Percentiles rank a stretch among this genome's conserved stretches.
phyloP scores from a whole-genome alignment of 2,797 vertebrate species.

The Rhyacichthys aspro region DNA sequence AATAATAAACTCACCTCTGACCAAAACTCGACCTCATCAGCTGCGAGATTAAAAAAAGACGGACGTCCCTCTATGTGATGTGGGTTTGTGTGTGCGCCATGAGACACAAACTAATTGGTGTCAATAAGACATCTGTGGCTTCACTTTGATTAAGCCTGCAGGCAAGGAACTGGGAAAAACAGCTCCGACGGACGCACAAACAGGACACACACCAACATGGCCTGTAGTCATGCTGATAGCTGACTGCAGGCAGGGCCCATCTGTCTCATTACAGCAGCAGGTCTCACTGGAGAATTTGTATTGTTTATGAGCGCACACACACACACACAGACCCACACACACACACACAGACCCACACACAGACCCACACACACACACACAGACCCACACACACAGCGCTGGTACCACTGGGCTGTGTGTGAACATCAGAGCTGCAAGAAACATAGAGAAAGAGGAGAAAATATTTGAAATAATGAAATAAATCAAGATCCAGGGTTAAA shows the following conservation, averaged over 20 bases:
- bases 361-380: constrained; percentile 18
- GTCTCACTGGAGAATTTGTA: constrained; percentile 64
- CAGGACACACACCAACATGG: constrained; percentile 39
- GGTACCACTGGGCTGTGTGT: constrained; percentile 6
- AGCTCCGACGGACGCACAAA: constrained; percentile 32
- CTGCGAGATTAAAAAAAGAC: constrained; percentile 16
- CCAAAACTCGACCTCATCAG: constrained; percentile 21
- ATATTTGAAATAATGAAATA: constrained; percentile 34
- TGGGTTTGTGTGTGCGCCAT: constrained; percentile 26
- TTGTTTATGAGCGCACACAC: constrained; percentile 59
- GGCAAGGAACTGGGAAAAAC: constrained; percentile 64
- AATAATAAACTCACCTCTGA: constrained; percentile 8
- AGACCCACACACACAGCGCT: constrained; percentile 10
- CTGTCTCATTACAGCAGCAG: constrained; percentile 71
- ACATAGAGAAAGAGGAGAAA: constrained; percentile 36
- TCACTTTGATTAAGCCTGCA: constrained; percentile 74
- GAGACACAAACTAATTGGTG: constrained; percentile 73
- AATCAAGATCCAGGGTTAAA: constrained; percentile 20
- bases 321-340: constrained; percentile 7
- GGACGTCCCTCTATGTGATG: constrained; percentile 16
- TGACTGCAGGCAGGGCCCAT: constrained; percentile 66
- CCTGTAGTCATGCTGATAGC: constrained; percentile 61
- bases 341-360: constrained; percentile 21
- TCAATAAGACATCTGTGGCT: constrained; percentile 79
- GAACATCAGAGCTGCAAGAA: constrained; percentile 55